Conservation (phyloP, 2,888 invertebrate genomes). For the Acheta domesticus region DNA sequence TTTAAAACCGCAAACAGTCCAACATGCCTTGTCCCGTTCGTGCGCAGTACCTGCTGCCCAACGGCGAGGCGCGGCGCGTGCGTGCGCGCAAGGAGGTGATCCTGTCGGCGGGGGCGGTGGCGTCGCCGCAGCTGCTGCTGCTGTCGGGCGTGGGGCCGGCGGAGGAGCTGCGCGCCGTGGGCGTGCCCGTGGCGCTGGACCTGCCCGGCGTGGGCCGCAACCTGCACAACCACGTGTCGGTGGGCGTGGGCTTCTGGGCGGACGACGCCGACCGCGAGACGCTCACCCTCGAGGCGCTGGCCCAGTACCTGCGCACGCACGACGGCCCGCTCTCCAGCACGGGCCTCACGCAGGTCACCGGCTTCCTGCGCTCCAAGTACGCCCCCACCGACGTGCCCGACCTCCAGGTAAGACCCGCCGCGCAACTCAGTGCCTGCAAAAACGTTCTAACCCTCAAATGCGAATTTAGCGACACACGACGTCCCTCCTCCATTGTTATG, state of each 20-base stretch:
- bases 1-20: too few species aligned
- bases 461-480: too few species aligned
- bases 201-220: conserved; percentile 63
- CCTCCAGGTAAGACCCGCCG: conserved; percentile 51
- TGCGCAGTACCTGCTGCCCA: conserved; percentile 31
- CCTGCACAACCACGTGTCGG: conserved; percentile 64
- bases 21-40: too few species aligned
- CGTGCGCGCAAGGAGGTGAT: conserved; percentile 75
- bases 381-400: conserved; percentile 61
- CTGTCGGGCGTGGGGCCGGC: conserved; percentile 64
- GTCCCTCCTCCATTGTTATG: too few species aligned
- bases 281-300: conserved; percentile 45
- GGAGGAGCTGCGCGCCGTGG: conserved; percentile 53
- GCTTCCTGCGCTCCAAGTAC: conserved; percentile 58
- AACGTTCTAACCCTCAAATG: too few species aligned
- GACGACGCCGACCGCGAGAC: conserved; percentile 44
- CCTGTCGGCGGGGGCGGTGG: conserved; percentile 80
- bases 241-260: conserved; percentile 55
- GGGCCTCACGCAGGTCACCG: conserved; percentile 65
- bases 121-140: conserved; percentile 86
- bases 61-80: conserved; percentile 47
- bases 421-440: neutral
- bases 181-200: conserved; percentile 59
- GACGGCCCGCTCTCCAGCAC: conserved; percentile 62
- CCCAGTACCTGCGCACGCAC: conserved; percentile 59